Conservation (phyloP, 2,797 vertebrate species). For the Thaleichthys pacificus region DNA sequence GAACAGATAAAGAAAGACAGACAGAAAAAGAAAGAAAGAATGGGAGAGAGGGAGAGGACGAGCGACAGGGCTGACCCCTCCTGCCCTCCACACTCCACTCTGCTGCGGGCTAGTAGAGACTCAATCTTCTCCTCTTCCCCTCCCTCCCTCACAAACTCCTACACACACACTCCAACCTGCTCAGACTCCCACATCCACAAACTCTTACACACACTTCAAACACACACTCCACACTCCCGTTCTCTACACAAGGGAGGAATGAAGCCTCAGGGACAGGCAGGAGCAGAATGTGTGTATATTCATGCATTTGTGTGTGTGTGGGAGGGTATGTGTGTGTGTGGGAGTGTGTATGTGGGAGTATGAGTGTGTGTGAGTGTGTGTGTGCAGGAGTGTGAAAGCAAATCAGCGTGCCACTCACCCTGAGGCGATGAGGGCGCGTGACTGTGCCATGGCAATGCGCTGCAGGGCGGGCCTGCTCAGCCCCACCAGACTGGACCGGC, state of each 20-base stretch:
- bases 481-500: conserved; percentile 79
- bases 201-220: neutral
- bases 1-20: neutral
- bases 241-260: neutral
- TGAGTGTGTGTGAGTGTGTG: neutral
- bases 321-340: neutral
- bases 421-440: conserved; percentile 90
- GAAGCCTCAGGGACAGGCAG: too few species aligned
- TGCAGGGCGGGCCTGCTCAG: conserved; percentile 86
- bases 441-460: conserved; percentile 91
- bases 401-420: conserved; percentile 76
- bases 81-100: too few species aligned
- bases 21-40: neutral
- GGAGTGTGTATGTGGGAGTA: neutral
- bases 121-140: neutral
- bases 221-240: neutral
- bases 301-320: neutral
- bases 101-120: conserved; percentile 1
- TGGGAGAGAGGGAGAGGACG: neutral
- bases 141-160: conserved; percentile 32
- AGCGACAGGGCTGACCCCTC: neutral
- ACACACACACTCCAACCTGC: neutral
- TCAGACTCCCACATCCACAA: neutral
- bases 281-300: conserved; percentile 1
- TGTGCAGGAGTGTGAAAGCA: conserved; percentile 4